Conservation (phyloP, 2,888 invertebrate genomes). For the Coenonympha glycerion region DNA sequence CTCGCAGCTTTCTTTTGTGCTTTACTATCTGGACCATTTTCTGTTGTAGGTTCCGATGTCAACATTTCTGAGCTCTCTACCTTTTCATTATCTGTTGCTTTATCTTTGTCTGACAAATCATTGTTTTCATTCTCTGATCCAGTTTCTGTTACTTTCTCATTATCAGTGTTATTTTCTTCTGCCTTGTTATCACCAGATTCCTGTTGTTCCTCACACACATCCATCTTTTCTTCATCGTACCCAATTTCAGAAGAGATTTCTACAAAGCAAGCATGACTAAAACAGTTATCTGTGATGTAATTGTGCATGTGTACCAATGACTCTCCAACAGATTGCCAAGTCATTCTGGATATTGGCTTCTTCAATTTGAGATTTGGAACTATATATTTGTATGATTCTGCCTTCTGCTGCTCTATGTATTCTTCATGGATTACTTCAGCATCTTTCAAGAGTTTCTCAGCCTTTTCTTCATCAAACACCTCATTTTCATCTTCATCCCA, state of each 20-base stretch:
- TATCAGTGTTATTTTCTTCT: constrained; percentile 38
- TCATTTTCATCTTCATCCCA: constrained; percentile 60
- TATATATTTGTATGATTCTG: constrained; percentile 69
- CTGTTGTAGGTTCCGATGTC: constrained; percentile 38
- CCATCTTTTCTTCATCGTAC: constrained; percentile 44
- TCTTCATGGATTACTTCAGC: constrained; percentile 73
- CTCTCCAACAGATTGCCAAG: constrained; percentile 81
- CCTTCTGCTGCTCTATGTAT: constrained; percentile 71
- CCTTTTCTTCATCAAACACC: constrained; percentile 69
- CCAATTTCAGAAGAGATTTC: constrained; percentile 55
- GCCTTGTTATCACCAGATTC: constrained; percentile 44
- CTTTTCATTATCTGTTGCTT: constrained; percentile 54
- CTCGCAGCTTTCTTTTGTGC: constrained; percentile 72
- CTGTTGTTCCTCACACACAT: constrained; percentile 52
- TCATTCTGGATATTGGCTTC: constrained; percentile 74
- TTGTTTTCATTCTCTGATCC: constrained; percentile 57
- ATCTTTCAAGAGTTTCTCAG: constrained; percentile 73
- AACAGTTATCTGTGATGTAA: constrained; percentile 77
- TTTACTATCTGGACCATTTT: constrained; percentile 50
- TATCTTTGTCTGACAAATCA: constrained; percentile 64
- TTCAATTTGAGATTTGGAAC: constrained; percentile 76
- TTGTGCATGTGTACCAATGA: constrained; percentile 79
- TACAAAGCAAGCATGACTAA: constrained; percentile 72
- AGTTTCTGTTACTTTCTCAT: constrained; percentile 49
- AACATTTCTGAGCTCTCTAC: constrained; percentile 40